phyloP scores from a whole-genome alignment of 2,797 vertebrate species.

The Sciaenops ocellatus region DNA sequence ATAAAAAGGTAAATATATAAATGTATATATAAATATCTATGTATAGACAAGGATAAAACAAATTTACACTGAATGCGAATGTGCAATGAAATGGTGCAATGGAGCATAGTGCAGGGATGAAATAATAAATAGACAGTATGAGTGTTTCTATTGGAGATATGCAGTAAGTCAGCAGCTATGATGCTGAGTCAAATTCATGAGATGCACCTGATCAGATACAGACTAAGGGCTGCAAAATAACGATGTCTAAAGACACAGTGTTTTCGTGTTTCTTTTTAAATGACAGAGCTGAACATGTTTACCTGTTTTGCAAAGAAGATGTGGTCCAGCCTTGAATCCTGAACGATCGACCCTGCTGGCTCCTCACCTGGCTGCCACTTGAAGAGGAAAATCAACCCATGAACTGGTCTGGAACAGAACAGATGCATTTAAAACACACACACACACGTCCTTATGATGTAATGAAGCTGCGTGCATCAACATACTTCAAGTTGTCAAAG shows the following conservation, averaged over 20 bases:
- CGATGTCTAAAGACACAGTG: rapidly evolving
- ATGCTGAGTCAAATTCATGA: not conserved
- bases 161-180: not conserved
- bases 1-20: too few relatives aligned
- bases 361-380: slow-evolving; percentile 99
- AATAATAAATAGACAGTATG: too few relatives aligned
- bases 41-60: too few relatives aligned
- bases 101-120: too few relatives aligned
- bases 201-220: not conserved
- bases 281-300: not conserved
- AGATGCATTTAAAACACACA: not conserved
- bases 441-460: not conserved
- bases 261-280: too few relatives aligned
- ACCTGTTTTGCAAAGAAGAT: slow-evolving; percentile 99
- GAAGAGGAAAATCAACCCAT: slow-evolving; percentile 98
- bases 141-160: too few relatives aligned
- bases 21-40: too few relatives aligned
- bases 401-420: slow-evolving; percentile 92
- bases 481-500: slow-evolving; percentile 98
- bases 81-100: too few relatives aligned
- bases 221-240: not conserved
- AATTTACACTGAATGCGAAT: too few relatives aligned
- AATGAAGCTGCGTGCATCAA: not conserved
- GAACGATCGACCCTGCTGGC: slow-evolving; percentile 96
- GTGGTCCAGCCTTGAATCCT: slow-evolving; percentile 96